Base-by-base conservation (phyloP, 2,888 invertebrate genomes). In the Omphaloscelis lunosa region DNA sequence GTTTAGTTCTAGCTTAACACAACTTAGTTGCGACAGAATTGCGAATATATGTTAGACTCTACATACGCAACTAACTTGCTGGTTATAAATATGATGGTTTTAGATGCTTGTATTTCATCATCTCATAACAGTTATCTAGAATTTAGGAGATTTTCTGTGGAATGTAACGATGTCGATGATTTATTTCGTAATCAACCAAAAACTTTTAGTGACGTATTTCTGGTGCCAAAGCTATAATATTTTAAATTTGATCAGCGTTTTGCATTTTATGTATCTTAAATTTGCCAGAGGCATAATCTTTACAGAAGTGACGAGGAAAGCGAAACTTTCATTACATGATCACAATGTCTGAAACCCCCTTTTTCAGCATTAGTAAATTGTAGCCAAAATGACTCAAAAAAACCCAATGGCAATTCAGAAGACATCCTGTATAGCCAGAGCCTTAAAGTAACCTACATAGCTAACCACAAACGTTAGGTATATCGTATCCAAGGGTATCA, bases 401-500 rank as follows among this genome's bases (percentile, higher is more conserved):
- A 58, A 29, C 1, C 1, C 7, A 71, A 9, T 15, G 51, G 7
- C 17, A 27, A 72, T 41, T 23, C 48, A 72, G 12, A 48, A 41
- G 15, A 41, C 80, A 74, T 27, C 61, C 77, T 70, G 74, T 81
- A 71, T 80, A 66, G 12, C 39, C 27, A 15, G 58, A 67, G 45
- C 58, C 45, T 72, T 69, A 83, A 71, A 63, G 8, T 59, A 62
- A 66, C 62, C 74, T 73, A 77, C 65, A 71, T 66, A 80, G 29
- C 66, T 75, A 70, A 63, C 75, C 77, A 67, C 65, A 73, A 80
- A 62, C 29, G 51, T 75, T 67, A 82, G 79, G 41, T 85, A 61
- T 77, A 80, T 75, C 75, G 82, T 73, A 69, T 81, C 58, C 81
- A 80, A 83, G 77, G 77, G 81, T 84, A 84, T 77, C 77, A 59